Evolutionary conservation across 1,140 invertebrate genomes (phyloP).

Genomic region (Eurytemora carolleeae): DNA sequence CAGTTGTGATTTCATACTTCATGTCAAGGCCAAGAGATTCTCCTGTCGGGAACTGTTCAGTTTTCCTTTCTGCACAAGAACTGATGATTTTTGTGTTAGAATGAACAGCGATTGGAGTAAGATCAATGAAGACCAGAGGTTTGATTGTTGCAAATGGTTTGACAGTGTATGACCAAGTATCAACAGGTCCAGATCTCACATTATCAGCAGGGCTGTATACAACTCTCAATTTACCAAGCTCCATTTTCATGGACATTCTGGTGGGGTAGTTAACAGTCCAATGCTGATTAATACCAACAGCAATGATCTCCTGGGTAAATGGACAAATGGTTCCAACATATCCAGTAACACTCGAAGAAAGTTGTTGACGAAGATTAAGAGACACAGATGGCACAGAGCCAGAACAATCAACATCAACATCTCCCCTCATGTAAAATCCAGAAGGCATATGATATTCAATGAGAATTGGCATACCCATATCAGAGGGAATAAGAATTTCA

Average conservation of each 20-base stretch:
- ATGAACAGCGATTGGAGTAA: neutral
- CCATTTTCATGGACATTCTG: neutral
- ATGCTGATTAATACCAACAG: slow-evolving; percentile 2
- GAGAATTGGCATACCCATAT: slow-evolving; percentile 14
- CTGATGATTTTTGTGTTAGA: slow-evolving; percentile 5
- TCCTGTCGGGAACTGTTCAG: neutral
- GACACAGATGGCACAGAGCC: neutral
- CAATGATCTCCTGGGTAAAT: slow-evolving; percentile 11
- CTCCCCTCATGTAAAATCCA: neutral
- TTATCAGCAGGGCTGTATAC: neutral
- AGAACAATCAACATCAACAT: neutral
- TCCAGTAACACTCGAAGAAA: neutral
- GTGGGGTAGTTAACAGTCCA: slow-evolving; percentile 1
- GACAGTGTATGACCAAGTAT: neutral
- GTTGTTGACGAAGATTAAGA: neutral
- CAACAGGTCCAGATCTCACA: neutral
- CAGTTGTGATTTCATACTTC: slow-evolving; percentile 2
- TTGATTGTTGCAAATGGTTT: slow-evolving; percentile 4
- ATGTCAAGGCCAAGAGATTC: slow-evolving; percentile 5
- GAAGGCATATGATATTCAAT: slow-evolving; percentile 11
- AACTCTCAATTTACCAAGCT: slow-evolving; percentile 6
- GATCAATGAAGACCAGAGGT: neutral
- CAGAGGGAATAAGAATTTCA: slow-evolving; percentile 12
- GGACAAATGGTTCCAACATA: slow-evolving; percentile 10
- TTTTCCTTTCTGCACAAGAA: neutral